Evolutionary conservation across 2,113 vertebrate species (phyloP), one percentile per base, ranked within the genome.

Genomic region (Pachycephala philippinensis): DNA sequence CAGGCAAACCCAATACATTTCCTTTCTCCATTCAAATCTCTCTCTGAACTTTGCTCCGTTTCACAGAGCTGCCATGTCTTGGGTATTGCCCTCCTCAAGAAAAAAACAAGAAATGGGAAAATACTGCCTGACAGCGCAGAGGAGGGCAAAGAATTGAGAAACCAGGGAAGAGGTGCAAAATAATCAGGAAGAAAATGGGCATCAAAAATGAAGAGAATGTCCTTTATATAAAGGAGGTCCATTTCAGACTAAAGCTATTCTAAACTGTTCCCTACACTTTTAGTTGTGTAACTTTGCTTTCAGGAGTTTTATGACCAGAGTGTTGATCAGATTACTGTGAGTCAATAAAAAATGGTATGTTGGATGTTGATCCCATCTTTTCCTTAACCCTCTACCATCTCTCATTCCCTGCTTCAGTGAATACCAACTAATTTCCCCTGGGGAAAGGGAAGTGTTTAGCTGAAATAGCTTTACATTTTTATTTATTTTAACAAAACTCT

Each of bases 391-490:
- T 74, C 53, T 56, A 52, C 17, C 30, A 49, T 37, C 44, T 79
- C 65, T 66, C 68, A 21, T 33, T 87, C 68, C 21, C 40, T 87
- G 45, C 49, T 84, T 91, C 71, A 86, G 49, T 42, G 75, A 94
- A 71, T 35, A 70, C 7, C 44, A 74, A 49, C 33, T 89, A 71
- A 90, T 93, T 89, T 95, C 87, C 87, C 93, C 39, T 10, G 81
- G 71, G 94, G 35, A 87, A 87, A 88, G 42, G 16, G 28, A 88
- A 89, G 28, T 49, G 54, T 91, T 96, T 93, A 70, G 59, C 93
- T 93, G 91, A 95, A 94, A 96, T 35, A 93, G 35, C 78, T 95
- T 94, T 95, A 72, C 33, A 47, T 79, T 95, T 96, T 89, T 96
- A 85, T 95, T 95, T 96, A 84, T 93, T 93, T 89, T 77, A 84